Percentiles rank a stretch among this genome's conserved stretches.
Conservation (phyloP, 2,888 invertebrate species). For the Protonemura montana region DNA sequence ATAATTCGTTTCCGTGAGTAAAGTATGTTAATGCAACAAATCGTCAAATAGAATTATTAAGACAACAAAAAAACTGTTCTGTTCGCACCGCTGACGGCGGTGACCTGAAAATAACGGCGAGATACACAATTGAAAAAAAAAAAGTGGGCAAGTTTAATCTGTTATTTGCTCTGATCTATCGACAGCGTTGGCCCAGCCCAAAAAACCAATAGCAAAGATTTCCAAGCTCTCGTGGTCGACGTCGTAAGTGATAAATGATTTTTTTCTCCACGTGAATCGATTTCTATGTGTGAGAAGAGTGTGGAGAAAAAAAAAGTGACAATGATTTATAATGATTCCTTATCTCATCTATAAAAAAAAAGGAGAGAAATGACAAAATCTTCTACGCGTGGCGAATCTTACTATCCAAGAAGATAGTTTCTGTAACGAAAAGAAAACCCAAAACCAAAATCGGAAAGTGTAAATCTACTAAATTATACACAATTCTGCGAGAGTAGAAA, state of each 20-base stretch:
- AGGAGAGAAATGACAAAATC: background rate
- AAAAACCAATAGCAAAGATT: no score
- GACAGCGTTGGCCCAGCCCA: no score
- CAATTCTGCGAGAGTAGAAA: no score
- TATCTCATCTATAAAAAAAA: background rate
- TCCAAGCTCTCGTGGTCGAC: no score
- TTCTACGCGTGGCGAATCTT: background rate
- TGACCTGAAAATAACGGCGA: background rate
- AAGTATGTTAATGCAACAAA: background rate
- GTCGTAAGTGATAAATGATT: background rate
- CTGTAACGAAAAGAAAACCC: no score
- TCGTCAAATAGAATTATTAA: background rate
- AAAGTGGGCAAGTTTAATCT: background rate
- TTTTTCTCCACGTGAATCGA: background rate
- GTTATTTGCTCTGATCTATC: background rate
- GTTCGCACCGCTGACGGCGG: background rate
- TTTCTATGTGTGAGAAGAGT: background rate
- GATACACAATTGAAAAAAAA: background rate
- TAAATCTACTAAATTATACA: no score
- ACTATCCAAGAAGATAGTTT: no score
- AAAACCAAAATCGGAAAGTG: no score
- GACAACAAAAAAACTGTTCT: background rate
- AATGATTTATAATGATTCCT: background rate
- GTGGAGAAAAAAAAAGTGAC: background rate
- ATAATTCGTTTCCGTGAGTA: background rate